These are phyloP conservation scores for Lasioglossum marginatum DNA, from an alignment of 2,888 invertebrate genomes.

Conservation along the genomic window DNA sequence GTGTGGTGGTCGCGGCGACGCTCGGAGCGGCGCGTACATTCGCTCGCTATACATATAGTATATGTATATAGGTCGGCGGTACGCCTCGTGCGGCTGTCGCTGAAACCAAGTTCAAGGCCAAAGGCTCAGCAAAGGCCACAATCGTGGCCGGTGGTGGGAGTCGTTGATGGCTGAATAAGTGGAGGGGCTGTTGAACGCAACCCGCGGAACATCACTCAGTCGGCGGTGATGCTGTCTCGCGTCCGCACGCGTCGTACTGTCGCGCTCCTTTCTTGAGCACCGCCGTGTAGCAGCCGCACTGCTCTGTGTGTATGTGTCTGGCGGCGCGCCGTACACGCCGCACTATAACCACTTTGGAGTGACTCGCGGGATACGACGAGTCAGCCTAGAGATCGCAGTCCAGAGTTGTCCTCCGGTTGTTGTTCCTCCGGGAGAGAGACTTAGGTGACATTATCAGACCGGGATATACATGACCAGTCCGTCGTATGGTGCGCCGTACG, in stretches of 20 bases:
- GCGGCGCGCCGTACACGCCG: slow-evolving; percentile 29
- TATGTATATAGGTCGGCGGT: slow-evolving; percentile 84
- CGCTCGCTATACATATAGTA: slow-evolving; percentile 64
- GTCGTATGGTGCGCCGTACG: slow-evolving; percentile 40
- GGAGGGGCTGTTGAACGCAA: slow-evolving; percentile 87
- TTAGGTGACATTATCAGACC: not conserved
- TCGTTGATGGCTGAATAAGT: slow-evolving; percentile 82
- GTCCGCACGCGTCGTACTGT: slow-evolving; percentile 80
- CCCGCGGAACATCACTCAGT: slow-evolving; percentile 86
- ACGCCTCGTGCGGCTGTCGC: slow-evolving; percentile 84
- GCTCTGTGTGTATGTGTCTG: slow-evolving; percentile 21
- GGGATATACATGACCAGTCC: not conserved
- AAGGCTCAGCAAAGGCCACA: slow-evolving; percentile 84
- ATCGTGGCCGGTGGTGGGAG: slow-evolving; percentile 84
- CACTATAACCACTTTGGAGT: slow-evolving; percentile 8
- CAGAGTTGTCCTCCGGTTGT: not conserved
- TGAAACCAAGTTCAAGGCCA: slow-evolving; percentile 85
- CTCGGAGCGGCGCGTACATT: slow-evolving; percentile 60
- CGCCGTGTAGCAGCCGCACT: not conserved
- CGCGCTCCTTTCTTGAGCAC: slow-evolving; percentile 71
- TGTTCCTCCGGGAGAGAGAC: not conserved
- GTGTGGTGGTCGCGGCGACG: slow-evolving; percentile 67
- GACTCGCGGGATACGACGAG: slow-evolving; percentile 21
- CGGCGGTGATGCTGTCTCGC: slow-evolving; percentile 84
- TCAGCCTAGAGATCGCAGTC: slow-evolving; percentile 9